Conservation (phyloP, 1,140 invertebrate genomes). For the Cherax destructor region DNA sequence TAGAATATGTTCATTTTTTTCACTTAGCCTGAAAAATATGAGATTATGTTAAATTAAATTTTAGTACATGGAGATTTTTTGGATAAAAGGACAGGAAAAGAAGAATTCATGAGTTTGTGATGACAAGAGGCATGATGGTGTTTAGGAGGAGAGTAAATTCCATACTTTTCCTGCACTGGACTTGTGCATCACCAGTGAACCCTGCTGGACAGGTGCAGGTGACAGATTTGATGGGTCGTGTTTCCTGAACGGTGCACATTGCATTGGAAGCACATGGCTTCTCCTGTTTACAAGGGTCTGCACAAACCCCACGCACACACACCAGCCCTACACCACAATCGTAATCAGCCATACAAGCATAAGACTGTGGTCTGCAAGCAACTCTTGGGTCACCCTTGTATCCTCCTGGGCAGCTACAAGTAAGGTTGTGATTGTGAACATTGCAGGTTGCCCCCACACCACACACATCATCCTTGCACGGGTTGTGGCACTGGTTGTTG, state of each 20-base stretch:
- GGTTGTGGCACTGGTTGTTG: conserved; percentile 80
- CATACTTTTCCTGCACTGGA: conserved; percentile 70
- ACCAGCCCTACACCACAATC: conserved; percentile 88
- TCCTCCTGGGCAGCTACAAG: conserved; percentile 81
- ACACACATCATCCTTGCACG: conserved; percentile 79
- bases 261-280: conserved; percentile 80
- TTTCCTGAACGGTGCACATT: conserved; percentile 79
- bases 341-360: conserved; percentile 85
- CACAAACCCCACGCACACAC: conserved; percentile 85
- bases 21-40: conserved; percentile 21
- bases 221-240: conserved; percentile 68
- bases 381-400: conserved; percentile 66
- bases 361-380: conserved; percentile 79
- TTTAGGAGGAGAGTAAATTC: conserved; percentile 16
- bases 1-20: not conserved
- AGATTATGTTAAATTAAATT: conserved; percentile 16
- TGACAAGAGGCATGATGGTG: conserved; percentile 18
- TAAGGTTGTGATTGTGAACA: conserved; percentile 77
- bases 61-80: not conserved
- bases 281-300: conserved; percentile 83
- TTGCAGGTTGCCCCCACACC: conserved; percentile 75
- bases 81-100: conserved; percentile 15
- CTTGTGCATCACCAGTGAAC: conserved; percentile 87
- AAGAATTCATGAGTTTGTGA: conserved; percentile 35
- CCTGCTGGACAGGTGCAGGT: conserved; percentile 84